phyloP scores from a whole-genome alignment of 2,797 vertebrate genomes.

The Glossophaga mutica region DNA sequence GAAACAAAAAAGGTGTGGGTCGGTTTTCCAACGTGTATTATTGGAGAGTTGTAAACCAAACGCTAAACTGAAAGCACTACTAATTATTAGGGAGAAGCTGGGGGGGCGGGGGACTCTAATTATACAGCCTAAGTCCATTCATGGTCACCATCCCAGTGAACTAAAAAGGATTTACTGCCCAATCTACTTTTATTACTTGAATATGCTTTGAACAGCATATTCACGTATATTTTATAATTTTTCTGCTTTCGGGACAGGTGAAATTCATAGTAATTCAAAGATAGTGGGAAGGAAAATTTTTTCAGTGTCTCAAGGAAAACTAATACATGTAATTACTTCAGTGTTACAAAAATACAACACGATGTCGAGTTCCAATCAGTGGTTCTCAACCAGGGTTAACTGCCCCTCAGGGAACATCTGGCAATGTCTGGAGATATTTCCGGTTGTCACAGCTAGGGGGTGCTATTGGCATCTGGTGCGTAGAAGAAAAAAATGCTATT shows the following conservation, averaged over 20 bases:
- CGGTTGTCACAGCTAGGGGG: background rate
- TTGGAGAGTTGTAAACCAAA: background rate
- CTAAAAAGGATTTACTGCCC: background rate
- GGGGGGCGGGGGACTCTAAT: background rate
- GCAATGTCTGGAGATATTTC: background rate
- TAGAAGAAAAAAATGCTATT: background rate
- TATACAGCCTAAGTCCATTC: background rate
- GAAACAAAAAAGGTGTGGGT: conserved; percentile 41
- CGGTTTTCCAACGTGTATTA: background rate
- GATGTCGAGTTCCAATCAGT: background rate
- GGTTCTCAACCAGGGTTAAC: background rate
- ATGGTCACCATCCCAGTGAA: background rate
- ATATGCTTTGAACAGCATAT: background rate
- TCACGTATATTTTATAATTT: background rate
- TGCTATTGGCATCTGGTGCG: background rate
- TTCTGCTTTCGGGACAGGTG: background rate
- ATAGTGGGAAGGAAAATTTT: background rate
- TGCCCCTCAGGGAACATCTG: background rate
- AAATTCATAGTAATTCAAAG: background rate
- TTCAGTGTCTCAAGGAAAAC: background rate
- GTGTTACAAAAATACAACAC: background rate
- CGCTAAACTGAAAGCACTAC: background rate
- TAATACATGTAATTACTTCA: background rate
- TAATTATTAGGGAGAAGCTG: background rate
- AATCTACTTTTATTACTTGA: background rate